Conservation (phyloP, 2,888 invertebrate genomes). For the Ophonus ardosiacus region DNA sequence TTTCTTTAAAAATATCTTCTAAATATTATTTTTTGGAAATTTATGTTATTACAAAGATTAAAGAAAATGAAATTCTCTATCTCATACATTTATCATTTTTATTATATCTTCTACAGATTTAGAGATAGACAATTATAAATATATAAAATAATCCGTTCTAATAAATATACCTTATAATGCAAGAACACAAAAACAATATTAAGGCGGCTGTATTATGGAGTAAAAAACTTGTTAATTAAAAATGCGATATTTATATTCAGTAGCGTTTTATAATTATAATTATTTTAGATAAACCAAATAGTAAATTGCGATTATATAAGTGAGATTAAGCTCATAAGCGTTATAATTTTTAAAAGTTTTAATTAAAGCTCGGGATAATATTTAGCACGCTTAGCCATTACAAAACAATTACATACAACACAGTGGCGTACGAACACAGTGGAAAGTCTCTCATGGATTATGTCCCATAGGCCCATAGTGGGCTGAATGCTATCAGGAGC, state of each 20-base stretch:
- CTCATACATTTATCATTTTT: too few species aligned
- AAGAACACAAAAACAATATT: background rate
- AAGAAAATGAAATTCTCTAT: too few species aligned
- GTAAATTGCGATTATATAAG: conserved; percentile 38
- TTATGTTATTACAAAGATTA: too few species aligned
- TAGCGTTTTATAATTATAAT: conserved; percentile 27
- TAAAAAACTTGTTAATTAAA: conserved; percentile 45
- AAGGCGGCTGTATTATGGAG: background rate
- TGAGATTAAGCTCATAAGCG: conserved; percentile 39
- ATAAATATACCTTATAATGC: too few species aligned
- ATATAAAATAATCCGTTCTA: too few species aligned
- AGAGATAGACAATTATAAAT: too few species aligned
- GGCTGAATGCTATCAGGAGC: conserved; percentile 36
- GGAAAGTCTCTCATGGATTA: conserved; percentile 29
- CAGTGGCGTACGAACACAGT: conserved; percentile 11
- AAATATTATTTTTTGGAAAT: too few species aligned
- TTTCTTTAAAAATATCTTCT: too few species aligned
- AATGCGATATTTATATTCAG: conserved; percentile 29
- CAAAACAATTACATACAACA: conserved; percentile 7
- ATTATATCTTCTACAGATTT: too few species aligned
- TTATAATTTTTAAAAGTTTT: conserved; percentile 42
- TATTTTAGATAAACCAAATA: conserved; percentile 38
- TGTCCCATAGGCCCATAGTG: conserved; percentile 20
- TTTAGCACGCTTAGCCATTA: conserved; percentile 9
- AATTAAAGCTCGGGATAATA: conserved; percentile 24